Evolutionary conservation across 2,113 vertebrate genomes (phyloP).

Genomic region (Coturnix japonica): DNA sequence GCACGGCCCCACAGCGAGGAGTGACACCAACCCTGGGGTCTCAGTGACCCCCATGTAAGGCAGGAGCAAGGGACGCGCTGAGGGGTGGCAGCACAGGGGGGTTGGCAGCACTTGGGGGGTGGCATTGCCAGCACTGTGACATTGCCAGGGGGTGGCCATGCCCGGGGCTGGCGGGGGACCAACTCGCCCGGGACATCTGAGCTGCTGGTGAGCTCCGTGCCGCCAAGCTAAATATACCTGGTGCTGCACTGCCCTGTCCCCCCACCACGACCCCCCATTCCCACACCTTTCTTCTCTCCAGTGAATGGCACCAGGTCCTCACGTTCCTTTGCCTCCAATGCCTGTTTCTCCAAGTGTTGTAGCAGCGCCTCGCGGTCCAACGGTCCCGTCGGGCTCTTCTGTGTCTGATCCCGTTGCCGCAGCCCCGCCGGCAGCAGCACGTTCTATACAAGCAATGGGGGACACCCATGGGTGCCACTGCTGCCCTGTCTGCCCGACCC

Average conservation of each 20-base stretch:
- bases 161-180: not conserved
- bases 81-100: not conserved
- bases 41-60: accelerated
- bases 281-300: slow-evolving; percentile 89
- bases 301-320: slow-evolving; percentile 95
- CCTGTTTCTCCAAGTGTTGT: slow-evolving; percentile 91
- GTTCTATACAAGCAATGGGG: slow-evolving; percentile 77
- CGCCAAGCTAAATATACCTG: slow-evolving; percentile 40
- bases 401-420: slow-evolving; percentile 93
- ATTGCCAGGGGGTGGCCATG: not conserved
- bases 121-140: not conserved
- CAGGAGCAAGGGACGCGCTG: accelerated
- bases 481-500: accelerated
- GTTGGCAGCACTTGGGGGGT: too few relatives aligned
- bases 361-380: slow-evolving; percentile 87
- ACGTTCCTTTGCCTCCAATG: slow-evolving; percentile 84
- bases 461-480: accelerated
- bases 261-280: too few relatives aligned
- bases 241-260: not conserved
- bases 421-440: slow-evolving; percentile 90
- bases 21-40: accelerated
- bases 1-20: accelerated
- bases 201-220: not conserved
- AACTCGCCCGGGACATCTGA: slow-evolving; percentile 41
- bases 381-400: slow-evolving; percentile 88